These are phyloP conservation scores for Lutjanus argentimaculatus DNA, from an alignment of 2,797 vertebrate species.

Conservation along the genomic window DNA sequence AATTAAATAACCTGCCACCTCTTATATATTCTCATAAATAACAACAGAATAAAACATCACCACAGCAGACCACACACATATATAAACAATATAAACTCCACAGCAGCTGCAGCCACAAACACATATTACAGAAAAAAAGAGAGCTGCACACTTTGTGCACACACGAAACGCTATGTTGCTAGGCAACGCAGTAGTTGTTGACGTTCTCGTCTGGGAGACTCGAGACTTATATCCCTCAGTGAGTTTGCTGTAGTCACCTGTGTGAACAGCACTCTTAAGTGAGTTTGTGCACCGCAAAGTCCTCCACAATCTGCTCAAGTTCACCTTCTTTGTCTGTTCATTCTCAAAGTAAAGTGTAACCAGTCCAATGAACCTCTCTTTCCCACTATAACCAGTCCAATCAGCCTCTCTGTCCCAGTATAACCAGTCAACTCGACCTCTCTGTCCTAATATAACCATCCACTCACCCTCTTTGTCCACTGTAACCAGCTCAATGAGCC, in stretches of 20 bases:
- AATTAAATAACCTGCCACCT: background rate
- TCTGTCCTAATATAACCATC: no score
- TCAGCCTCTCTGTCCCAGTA: no score
- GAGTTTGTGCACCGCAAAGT: background rate
- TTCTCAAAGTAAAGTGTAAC: background rate
- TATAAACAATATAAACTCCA: background rate
- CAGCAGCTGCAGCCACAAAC: background rate
- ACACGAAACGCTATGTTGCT: slow-evolving; percentile 4
- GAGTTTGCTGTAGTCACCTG: slow-evolving; percentile 7
- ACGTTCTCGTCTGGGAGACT: background rate
- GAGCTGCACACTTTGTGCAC: background rate
- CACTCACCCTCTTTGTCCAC: no score
- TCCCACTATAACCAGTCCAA: no score
- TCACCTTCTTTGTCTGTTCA: background rate
- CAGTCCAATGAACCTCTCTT: no score
- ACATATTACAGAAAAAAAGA: background rate
- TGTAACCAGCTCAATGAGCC: no score
- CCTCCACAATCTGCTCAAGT: background rate
- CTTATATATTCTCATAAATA: background rate
- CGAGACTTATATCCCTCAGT: slow-evolving; percentile 1
- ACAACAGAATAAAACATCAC: background rate
- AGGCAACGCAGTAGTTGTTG: slow-evolving; percentile 2
- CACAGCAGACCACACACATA: background rate
- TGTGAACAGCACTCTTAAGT: background rate
- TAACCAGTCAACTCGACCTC: no score